Percentiles rank a stretch among this genome's conserved stretches.
phyloP scores from a whole-genome alignment of 2,113 vertebrate species.

The Amphiprion ocellaris region DNA sequence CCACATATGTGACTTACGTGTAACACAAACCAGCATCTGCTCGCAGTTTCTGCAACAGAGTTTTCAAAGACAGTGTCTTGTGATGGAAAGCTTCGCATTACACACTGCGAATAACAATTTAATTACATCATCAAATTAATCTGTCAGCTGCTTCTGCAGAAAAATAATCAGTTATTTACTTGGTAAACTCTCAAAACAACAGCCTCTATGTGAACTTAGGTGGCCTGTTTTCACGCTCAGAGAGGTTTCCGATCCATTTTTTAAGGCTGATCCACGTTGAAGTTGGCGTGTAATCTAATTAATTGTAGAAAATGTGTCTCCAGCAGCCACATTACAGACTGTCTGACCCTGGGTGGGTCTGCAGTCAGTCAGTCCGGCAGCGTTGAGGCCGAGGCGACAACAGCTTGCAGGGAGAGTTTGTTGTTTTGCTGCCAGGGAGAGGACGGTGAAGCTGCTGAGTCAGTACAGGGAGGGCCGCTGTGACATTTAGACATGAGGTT shows the following conservation, averaged over 20 bases:
- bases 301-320: background rate
- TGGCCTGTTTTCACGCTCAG: background rate
- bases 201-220: background rate
- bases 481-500: background rate
- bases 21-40: constrained; percentile 4
- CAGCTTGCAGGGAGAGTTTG: constrained; percentile 27
- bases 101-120: background rate
- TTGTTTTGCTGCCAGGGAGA: constrained; percentile 34
- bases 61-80: background rate
- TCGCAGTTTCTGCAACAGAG: constrained; percentile 13
- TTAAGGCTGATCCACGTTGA: background rate
- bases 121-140: background rate
- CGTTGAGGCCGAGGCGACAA: constrained; percentile 19
- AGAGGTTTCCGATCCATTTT: background rate
- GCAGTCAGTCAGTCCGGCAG: constrained; percentile 26
- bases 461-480: constrained; percentile 28
- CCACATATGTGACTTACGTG: constrained; percentile 7
- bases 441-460: constrained; percentile 42
- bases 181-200: background rate
- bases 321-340: background rate
- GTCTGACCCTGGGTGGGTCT: constrained; percentile 17
- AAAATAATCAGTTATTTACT: background rate
- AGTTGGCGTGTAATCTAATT: background rate
- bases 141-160: background rate
- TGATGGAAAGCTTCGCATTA: background rate